Conservation (phyloP, 2,888 invertebrate species). For the Chaitophorus viminalis region DNA sequence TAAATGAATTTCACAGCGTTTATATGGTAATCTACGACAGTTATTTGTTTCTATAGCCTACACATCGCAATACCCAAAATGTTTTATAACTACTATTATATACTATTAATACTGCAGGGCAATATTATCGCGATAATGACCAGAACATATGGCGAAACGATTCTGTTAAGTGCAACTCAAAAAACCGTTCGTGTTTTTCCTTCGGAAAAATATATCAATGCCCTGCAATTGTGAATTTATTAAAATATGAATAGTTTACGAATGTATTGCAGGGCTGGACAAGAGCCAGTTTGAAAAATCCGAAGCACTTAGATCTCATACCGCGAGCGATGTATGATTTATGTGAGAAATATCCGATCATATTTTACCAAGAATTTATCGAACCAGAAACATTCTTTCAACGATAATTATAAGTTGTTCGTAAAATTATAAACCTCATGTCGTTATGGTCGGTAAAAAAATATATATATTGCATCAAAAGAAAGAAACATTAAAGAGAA, state of each 20-base stretch:
- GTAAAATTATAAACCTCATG: neutral
- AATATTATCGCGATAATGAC: neutral
- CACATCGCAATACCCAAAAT: neutral
- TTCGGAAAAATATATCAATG: neutral
- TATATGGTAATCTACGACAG: neutral
- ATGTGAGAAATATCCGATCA: neutral
- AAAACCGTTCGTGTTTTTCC: neutral
- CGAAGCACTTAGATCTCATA: neutral
- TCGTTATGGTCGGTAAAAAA: neutral
- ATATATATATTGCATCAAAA: neutral
- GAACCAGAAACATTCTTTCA: neutral
- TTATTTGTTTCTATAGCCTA: neutral
- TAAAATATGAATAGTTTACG: neutral
- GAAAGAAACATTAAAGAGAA: conserved; percentile 17
- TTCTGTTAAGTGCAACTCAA: too few species aligned
- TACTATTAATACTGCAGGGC: neutral
- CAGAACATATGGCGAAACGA: neutral
- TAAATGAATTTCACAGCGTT: neutral
- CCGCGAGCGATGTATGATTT: neutral
- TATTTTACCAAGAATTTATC: conserved; percentile 5
- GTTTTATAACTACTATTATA: neutral
- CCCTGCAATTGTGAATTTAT: neutral
- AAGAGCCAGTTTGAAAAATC: neutral
- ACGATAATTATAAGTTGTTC: neutral
- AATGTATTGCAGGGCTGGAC: neutral